These are phyloP conservation scores for Meloidogyne chitwoodi DNA, from an alignment of 1,140 invertebrate species.

Conservation along the genomic window DNA sequence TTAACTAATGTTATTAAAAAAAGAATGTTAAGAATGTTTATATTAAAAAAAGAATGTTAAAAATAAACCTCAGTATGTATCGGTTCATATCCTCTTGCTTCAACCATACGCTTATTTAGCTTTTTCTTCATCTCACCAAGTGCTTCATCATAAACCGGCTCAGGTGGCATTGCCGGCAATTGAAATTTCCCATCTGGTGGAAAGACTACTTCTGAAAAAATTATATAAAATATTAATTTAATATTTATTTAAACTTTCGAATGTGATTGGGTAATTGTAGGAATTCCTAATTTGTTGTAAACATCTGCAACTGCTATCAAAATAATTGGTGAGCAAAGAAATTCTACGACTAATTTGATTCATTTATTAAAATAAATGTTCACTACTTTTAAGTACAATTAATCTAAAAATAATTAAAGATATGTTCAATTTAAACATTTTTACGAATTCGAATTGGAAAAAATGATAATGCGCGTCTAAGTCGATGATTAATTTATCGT, in stretches of 20 bases:
- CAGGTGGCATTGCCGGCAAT: conserved; percentile 52
- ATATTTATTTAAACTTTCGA: conserved; percentile 18
- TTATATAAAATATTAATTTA: conserved; percentile 1
- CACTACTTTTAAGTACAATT: no score
- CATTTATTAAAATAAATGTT: neutral
- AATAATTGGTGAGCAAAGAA: neutral
- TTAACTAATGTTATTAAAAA: conserved; percentile 22
- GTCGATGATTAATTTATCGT: no score
- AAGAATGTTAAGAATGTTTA: neutral
- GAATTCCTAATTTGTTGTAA: conserved; percentile 2
- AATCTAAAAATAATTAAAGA: no score
- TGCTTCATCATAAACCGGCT: conserved; percentile 49
- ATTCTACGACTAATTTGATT: neutral
- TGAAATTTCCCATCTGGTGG: conserved; percentile 54
- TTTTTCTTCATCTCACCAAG: conserved; percentile 51
- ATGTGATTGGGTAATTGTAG: conserved; percentile 22
- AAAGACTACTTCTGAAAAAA: conserved; percentile 53
- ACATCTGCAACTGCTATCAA: neutral
- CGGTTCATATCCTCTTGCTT: conserved; percentile 54
- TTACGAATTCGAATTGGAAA: no score
- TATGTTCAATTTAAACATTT: no score
- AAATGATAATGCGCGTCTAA: no score
- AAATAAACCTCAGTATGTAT: conserved; percentile 45
- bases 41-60: neutral
- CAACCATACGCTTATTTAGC: conserved; percentile 48